Evolutionary conservation across 2,113 vertebrate species (phyloP).

Genomic region (Chloroceryle aenea): DNA sequence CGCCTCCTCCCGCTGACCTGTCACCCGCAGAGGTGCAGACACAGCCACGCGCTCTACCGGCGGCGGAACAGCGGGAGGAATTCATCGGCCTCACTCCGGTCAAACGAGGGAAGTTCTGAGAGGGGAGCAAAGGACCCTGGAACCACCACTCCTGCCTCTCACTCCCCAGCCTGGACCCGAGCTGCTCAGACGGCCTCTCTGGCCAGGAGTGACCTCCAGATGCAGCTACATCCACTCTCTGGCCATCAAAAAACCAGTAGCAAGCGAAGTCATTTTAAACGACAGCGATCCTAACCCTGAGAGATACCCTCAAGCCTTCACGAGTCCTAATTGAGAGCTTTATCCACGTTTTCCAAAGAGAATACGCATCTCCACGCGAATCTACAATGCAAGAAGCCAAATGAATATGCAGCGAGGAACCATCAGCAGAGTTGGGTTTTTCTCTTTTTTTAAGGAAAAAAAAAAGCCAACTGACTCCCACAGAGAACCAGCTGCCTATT

Average conservation of each 20-base stretch:
- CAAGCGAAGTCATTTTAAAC: no score
- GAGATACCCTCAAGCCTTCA: background rate
- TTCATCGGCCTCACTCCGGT: no score
- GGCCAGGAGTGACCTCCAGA: fast-evolving
- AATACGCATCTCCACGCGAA: fast-evolving
- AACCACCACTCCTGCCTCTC: no score
- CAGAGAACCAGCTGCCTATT: fast-evolving
- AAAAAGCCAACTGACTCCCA: background rate
- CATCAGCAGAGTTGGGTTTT: no score
- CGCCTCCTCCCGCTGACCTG: no score
- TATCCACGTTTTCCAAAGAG: background rate
- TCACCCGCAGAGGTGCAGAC: no score
- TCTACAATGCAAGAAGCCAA: fast-evolving
- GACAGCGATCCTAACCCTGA: background rate
- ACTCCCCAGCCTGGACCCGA: background rate
- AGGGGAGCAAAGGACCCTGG: no score
- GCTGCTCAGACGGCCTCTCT: background rate
- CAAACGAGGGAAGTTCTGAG: no score
- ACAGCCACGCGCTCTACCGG: no score
- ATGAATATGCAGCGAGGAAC: fast-evolving
- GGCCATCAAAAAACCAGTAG: background rate
- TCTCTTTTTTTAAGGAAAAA: background rate
- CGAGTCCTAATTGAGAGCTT: background rate
- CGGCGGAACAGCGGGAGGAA: no score
- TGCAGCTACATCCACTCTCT: fast-evolving